Evolutionary conservation across 2,113 vertebrate species (phyloP).

Genomic region (Calonectris borealis): DNA sequence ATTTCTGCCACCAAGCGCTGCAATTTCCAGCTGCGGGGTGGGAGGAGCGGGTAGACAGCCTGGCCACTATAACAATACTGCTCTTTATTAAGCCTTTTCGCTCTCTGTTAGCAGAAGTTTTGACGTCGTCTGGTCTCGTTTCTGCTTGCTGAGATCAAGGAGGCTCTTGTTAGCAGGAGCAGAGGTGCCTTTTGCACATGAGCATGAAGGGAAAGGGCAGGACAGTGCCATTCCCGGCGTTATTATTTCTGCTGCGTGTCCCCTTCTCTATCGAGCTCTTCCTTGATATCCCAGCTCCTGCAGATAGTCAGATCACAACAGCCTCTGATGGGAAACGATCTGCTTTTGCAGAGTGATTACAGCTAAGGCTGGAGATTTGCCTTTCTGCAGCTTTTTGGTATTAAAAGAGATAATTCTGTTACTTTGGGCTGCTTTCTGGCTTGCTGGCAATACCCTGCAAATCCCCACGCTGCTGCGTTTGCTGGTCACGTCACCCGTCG

Average conservation of each 20-base stretch:
- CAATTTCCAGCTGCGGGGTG: neutral
- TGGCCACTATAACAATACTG: rapidly evolving
- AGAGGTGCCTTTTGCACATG: neutral
- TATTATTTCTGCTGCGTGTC: neutral
- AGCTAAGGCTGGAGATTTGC: neutral
- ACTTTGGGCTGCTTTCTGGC: neutral
- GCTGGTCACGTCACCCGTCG: rapidly evolving
- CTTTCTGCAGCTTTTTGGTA: neutral
- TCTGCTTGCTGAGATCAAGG: neutral
- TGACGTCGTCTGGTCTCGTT: neutral
- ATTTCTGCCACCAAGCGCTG: neutral
- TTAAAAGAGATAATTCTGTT: neutral
- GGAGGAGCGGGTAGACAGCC: neutral
- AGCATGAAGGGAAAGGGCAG: neutral
- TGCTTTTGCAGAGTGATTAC: neutral
- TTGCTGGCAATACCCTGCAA: neutral
- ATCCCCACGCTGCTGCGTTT: neutral
- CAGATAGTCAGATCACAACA: neutral
- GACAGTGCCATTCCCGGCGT: rapidly evolving
- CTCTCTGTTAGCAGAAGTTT: neutral
- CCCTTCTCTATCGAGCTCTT: neutral
- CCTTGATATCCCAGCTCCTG: neutral
- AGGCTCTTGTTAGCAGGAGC: neutral
- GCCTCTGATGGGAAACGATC: neutral
- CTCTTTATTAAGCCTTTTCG: neutral